Percentiles rank a stretch among this genome's conserved stretches.
Evolutionary conservation across 2,113 vertebrate species (phyloP).

Genomic region (Pedetes capensis): DNA sequence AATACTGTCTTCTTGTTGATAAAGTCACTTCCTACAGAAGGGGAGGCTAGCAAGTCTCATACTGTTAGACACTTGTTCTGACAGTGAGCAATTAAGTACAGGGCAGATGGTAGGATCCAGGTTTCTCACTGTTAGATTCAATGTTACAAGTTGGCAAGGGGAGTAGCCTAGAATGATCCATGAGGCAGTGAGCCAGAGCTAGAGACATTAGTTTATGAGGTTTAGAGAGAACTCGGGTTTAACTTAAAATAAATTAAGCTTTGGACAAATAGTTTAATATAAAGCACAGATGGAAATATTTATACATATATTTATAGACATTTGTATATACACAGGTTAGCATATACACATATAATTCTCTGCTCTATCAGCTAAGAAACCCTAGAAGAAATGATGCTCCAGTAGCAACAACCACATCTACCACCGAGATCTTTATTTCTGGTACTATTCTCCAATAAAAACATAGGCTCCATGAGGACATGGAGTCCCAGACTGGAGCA

Average conservation of each 20-base stretch:
- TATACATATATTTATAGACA: neutral
- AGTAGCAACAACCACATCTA: neutral
- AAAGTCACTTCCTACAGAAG: neutral
- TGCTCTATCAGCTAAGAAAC: no score
- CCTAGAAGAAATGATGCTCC: neutral
- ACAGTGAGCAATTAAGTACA: neutral
- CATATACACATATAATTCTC: neutral
- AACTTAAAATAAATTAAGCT: neutral
- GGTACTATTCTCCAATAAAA: neutral
- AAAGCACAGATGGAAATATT: neutral
- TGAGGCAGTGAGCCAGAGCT: neutral
- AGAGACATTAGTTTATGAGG: neutral
- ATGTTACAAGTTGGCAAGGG: neutral
- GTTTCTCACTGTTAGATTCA: neutral
- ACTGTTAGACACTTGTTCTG: rapidly evolving
- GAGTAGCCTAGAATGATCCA: neutral
- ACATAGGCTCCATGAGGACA: neutral
- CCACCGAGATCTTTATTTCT: neutral
- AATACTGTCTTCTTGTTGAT: neutral
- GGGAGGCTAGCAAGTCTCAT: neutral
- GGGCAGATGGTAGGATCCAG: neutral
- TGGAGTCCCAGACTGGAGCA: neutral
- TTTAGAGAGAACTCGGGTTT: neutral
- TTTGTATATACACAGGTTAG: neutral
- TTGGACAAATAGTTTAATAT: neutral